Base-by-base conservation (phyloP, 2,797 vertebrate species). In the Tenualosa ilisha region DNA sequence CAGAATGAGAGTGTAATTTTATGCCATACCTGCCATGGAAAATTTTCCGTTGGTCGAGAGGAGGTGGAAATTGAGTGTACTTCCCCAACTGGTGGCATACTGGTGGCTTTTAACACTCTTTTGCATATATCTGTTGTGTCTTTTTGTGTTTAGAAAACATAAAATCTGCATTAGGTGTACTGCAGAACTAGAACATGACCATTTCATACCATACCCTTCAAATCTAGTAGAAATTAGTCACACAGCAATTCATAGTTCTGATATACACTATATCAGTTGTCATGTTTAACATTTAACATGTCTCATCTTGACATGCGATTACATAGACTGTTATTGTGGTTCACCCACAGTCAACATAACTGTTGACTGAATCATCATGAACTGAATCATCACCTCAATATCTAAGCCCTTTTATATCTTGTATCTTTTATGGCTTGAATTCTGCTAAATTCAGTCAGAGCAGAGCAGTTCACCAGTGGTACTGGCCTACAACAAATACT, bases 301-400 rank as follows among this genome's bases (percentile, higher is more conserved):
- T 12, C 31, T 72, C 13, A 4, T 31, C 68, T 5, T 43, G 31
- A 75, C 40, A 22, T 43, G 68, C 40, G 37, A 75, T 43, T 75
- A 7, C 31, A 75, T 17, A 43, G 20, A 24, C n/a, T 63, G n/a
- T 24, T n/a, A 63, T 24, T 63, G 1, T 63, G 4, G 56, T 75
- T 75, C 31, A 75, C 31, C 6, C 31, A 37, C 37, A 17, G 65
- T 75, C 72, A 79, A 22, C 20, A 6, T 20, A 40, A 22, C 17
- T 79, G 37, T 79, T 79, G 2, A 79, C 72, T 79, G 6, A 43
- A 43, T 79, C 72, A 79, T 79, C 40, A 17, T 79, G 72, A 46
- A 79, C 40, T 51, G 50, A 22, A 46, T 79, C 7, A 17, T 75
- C 68, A 75, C 68, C 68, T 15, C 68, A 31, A 12, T 72, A 37